Percentiles rank a stretch among this genome's conserved stretches.
Evolutionary conservation across 2,113 vertebrate species (phyloP).

Genomic region (Balaenoptera acutorostrata): DNA sequence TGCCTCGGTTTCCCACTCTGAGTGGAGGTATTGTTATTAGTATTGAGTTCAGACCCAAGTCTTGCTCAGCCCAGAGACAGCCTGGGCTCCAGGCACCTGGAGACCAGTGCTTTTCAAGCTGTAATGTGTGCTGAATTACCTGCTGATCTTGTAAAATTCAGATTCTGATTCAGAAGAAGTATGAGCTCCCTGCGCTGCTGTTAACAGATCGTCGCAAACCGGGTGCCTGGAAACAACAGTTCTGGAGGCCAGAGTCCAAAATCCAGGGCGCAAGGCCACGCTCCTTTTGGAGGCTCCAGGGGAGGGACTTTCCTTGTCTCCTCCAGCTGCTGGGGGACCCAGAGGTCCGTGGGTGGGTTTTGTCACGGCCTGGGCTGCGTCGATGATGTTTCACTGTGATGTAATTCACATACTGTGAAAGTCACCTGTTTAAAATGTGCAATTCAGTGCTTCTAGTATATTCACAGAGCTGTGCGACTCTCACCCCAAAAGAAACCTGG

Average conservation of each 20-base stretch:
- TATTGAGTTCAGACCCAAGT: background rate
- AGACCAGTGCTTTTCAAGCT: fast-evolving
- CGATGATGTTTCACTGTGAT: too few species aligned
- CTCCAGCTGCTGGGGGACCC: background rate
- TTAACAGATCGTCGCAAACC: fast-evolving
- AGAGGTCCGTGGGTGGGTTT: fast-evolving
- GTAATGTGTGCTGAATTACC: fast-evolving
- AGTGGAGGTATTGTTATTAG: fast-evolving
- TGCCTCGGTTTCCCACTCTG: background rate
- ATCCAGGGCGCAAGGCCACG: fast-evolving
- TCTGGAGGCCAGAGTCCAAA: background rate
- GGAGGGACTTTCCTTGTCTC: background rate
- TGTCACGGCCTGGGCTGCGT: fast-evolving
- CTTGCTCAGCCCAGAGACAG: background rate
- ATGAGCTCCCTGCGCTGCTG: fast-evolving
- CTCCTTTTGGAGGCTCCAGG: background rate
- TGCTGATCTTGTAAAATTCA: background rate
- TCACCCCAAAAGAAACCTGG: background rate
- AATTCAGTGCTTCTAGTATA: background rate
- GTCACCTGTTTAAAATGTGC: background rate
- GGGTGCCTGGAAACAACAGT: fast-evolving
- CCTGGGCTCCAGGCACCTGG: background rate
- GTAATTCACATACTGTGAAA: fast-evolving
- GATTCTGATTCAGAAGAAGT: fast-evolving
- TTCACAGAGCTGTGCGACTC: background rate